Base-by-base conservation (phyloP, 2,113 vertebrate species). In the Platycercus adscitus region DNA sequence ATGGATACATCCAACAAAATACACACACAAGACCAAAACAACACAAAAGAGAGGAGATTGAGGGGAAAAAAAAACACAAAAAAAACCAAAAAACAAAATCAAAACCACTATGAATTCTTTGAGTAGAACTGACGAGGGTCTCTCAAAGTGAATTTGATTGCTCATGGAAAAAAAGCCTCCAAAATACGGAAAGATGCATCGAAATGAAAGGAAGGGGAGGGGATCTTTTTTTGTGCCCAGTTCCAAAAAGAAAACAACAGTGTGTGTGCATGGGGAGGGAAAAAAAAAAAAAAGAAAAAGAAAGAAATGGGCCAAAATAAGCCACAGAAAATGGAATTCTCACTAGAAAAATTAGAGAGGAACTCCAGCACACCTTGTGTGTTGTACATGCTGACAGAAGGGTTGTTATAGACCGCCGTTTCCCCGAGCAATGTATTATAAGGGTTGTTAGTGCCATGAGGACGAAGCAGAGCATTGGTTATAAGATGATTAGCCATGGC, bases 381-480 rank as follows among this genome's bases (percentile, higher is more conserved):
- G 99, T 99, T 99, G 99, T 99, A 99, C 99, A 99, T 99, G 99
- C 99, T 99, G 99, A 99, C 98, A 97, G 99, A 98, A 97, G 99
- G 99, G 99, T 99, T 99, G 99, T 99, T 99, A 99, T 99, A 99
- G 99, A 99, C 98, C 95, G 99, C 99, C 96, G 99, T 99, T 98
- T 99, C 99, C 98, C 99, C 99, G 97, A 99, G 99, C 99, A 99
- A 99, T 98, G 99, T 99, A 98, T 99, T 99, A 99, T 99, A 99
- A 98, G 99, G 99, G 99, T 99, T 99, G 99, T 99, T 99, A 99
- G 99, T 99, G 98, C 99, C 99, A 99, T 99, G 99, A 98, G 99
- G 99, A 99, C 99, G 99, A 98, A 99, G 99, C 97, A 99, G 99
- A 98, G 99, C 99, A 98, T 99, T 99, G 99, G 99, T 99, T 98